Base-by-base conservation (phyloP, 2,113 vertebrate species). In the Ctenomys sociabilis region DNA sequence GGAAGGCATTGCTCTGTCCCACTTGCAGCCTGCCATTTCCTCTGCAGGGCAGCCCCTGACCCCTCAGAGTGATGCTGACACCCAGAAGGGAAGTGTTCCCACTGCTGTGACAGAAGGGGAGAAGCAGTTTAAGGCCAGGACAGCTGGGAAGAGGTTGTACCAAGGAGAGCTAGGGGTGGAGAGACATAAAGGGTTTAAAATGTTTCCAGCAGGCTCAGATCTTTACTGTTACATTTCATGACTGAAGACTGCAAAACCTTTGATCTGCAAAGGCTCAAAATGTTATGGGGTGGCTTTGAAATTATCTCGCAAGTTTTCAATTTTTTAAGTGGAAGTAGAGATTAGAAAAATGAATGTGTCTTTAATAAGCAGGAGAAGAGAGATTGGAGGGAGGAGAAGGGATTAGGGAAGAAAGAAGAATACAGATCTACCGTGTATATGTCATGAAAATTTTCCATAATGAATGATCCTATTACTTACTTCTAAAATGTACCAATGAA, bases 21-120 rank as follows among this genome's bases (percentile, higher is more conserved):
- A 98, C 99, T 99, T 99, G 99, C 99, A 99, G 99, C 99, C 99
- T 99, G 99, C 99, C 99, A 99, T 99, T 99, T 99, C 99, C 99
- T 99, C 98, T 98, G 98, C 98, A 98, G 98, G 97, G 98, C 98
- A 98, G 99, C 99, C 99, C 99, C 98, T 99, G 99, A 99, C 99
- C 99, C 99, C 99, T 99, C 98, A 57, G 52, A 98, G 99, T 99
- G 99, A 99, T 99, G 98, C 99, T 98, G 98, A 99, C 99, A 98
- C 99, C 98, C 99, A 98, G 98, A 99, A 98, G 98, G 99, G 99
- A 99, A 99, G 99, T 98, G 99, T 99, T 99, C 99, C 99, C 98
- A 99, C 98, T 98, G 98, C 98, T 99, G 98, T 90, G 98, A 97
- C 98, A 98, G 98, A 98, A 98, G 97, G 98, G 98, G 98, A 97